phyloP scores from a whole-genome alignment of 2,113 vertebrate genomes.

The Myrmecophaga tridactyla region DNA sequence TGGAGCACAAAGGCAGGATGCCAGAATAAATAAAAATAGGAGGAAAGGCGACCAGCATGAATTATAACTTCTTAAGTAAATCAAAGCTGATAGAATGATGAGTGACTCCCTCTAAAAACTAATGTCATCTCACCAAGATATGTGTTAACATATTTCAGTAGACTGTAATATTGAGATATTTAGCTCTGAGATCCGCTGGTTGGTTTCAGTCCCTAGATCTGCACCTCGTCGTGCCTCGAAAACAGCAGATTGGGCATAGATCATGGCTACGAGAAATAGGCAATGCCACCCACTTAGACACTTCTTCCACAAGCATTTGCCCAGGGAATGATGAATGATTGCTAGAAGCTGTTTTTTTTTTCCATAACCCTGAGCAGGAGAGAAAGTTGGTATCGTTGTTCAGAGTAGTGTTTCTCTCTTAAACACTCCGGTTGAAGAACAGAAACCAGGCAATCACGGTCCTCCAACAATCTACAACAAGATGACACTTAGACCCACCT shows the following conservation, averaged over 20 bases:
- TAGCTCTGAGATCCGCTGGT: background rate
- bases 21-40: background rate
- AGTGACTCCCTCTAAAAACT: background rate
- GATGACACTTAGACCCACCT: too few relatives aligned
- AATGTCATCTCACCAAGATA: background rate
- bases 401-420: background rate
- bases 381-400: background rate
- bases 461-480: background rate
- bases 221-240: background rate
- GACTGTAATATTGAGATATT: fast-evolving
- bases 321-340: background rate
- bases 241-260: background rate
- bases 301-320: background rate
- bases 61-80: background rate
- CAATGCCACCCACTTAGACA: too few relatives aligned
- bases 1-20: background rate
- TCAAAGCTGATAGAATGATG: background rate
- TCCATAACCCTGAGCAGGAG: background rate
- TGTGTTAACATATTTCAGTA: fast-evolving
- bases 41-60: background rate
- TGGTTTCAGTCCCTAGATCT: fast-evolving
- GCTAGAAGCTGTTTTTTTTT: background rate
- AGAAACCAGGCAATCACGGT: background rate
- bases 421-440: background rate
- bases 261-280: background rate